Conservation (phyloP, 1,140 invertebrate genomes). For the Apis laboriosa region DNA sequence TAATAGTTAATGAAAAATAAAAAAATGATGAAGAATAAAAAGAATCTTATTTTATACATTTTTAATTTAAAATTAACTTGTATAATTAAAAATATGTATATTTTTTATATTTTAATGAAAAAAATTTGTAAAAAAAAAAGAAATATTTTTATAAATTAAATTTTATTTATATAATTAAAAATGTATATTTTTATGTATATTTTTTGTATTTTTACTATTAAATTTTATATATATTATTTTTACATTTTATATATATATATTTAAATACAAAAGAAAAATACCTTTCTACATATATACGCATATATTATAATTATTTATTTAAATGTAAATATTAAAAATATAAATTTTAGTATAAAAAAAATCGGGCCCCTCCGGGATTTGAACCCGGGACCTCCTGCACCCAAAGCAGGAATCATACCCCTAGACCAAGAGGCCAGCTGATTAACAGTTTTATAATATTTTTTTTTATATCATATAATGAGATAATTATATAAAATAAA, state of each 20-base stretch:
- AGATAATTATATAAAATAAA: neutral
- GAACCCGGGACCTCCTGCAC: slow-evolving; percentile 88
- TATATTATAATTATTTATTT: too few species aligned
- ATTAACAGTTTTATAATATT: neutral
- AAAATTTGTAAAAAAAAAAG: neutral
- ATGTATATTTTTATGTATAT: too few species aligned
- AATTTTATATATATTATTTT: too few species aligned
- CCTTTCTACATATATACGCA: too few species aligned
- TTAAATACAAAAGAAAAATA: too few species aligned
- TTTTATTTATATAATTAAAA: neutral
- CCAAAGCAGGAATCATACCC: slow-evolving; percentile 85
- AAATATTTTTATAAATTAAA: neutral
- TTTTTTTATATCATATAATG: fast-evolving
- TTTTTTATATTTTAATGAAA: neutral
- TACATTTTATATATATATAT: too few species aligned
- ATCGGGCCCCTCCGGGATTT: slow-evolving; percentile 84
- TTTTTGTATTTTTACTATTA: too few species aligned
- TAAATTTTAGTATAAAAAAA: slow-evolving; percentile 59
- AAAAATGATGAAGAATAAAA: neutral
- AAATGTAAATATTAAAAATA: too few species aligned
- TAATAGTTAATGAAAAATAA: neutral
- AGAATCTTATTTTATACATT: neutral
- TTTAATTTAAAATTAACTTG: neutral
- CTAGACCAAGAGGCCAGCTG: slow-evolving; percentile 84
- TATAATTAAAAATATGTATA: neutral